phyloP scores from a whole-genome alignment of 2,113 vertebrate genomes.

The Bettongia penicillata region DNA sequence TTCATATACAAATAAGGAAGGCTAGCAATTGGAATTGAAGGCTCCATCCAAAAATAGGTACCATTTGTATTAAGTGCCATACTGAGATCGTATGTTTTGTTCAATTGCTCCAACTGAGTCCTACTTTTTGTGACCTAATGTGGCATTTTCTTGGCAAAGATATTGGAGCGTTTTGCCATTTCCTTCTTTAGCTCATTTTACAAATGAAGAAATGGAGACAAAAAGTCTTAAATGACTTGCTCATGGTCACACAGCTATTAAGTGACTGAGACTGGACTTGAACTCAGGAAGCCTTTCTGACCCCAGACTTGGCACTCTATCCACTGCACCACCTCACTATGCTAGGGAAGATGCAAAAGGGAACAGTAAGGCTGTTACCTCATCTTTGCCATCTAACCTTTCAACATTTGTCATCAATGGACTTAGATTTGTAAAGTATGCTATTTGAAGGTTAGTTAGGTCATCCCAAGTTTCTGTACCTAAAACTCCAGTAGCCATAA shows the following conservation, averaged over 20 bases:
- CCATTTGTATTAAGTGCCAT: background rate
- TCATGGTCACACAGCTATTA: background rate
- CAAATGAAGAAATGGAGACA: background rate
- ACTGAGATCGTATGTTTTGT: background rate
- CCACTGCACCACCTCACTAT: background rate
- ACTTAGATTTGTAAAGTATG: background rate
- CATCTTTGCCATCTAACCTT: background rate
- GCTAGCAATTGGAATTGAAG: background rate
- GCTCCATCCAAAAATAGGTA: background rate
- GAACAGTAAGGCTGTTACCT: background rate
- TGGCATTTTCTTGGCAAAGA: background rate
- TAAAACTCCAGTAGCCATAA: background rate
- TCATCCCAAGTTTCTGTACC: background rate
- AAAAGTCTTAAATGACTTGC: background rate
- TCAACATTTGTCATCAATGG: background rate
- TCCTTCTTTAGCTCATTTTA: background rate
- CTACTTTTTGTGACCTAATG: background rate
- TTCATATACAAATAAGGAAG: background rate
- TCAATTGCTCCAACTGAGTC: too few relatives aligned
- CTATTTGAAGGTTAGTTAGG: background rate
- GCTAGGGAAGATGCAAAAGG: background rate
- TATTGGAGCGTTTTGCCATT: background rate
- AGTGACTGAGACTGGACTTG: background rate
- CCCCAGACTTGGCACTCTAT: background rate
- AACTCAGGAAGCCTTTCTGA: background rate